A percentile compares a stretch with the other conserved stretches of the same genome.
These are phyloP conservation scores for Pontoporia blainvillei DNA, from an alignment of 2,113 vertebrate genomes.

Conservation along the genomic window DNA sequence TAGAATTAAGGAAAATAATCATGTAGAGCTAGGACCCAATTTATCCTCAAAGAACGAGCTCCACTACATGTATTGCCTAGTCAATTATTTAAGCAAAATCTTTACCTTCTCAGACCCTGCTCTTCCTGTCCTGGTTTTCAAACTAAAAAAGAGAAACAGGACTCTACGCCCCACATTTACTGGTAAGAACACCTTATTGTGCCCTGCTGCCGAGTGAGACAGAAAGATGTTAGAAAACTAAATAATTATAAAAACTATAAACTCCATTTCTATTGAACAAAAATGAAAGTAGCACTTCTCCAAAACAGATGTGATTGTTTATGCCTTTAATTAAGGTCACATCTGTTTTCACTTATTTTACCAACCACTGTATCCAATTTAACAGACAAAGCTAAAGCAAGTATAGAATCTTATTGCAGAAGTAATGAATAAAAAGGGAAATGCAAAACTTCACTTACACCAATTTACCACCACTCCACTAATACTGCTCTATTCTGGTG, in stretches of 20 bases:
- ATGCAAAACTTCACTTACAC: conserved; percentile 2
- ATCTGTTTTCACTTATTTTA: background rate
- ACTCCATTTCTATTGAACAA: background rate
- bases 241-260: conserved; percentile 27
- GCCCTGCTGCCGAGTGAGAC: background rate
- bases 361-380: background rate
- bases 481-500: background rate
- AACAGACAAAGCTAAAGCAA: background rate
- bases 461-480: background rate
- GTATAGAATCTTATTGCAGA: background rate
- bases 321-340: background rate
- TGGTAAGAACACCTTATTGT: background rate
- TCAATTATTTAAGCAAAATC: conserved; percentile 36
- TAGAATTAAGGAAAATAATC: conserved; percentile 37
- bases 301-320: background rate
- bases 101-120: background rate
- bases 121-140: conserved; percentile 1
- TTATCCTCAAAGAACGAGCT: conserved; percentile 45
- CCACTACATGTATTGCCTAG: background rate
- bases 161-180: background rate
- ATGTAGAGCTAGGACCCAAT: conserved; percentile 5
- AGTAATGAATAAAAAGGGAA: background rate
- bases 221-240: background rate
- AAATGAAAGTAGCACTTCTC: background rate
- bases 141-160: background rate